These are phyloP conservation scores for Nomada hirtipes DNA, from an alignment of 2,888 invertebrate species.

Conservation along the genomic window DNA sequence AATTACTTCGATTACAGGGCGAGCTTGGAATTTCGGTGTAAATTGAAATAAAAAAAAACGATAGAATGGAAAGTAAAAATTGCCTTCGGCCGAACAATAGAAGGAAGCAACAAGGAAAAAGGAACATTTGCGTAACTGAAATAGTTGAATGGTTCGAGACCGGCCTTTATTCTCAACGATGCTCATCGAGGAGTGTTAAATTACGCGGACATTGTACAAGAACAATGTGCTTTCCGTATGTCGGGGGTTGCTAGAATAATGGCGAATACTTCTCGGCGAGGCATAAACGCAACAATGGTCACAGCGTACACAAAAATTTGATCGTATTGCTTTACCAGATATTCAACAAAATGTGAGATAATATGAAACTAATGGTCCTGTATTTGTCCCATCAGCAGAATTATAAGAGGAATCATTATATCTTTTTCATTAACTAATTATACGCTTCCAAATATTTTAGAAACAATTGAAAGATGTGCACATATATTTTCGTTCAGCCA, in stretches of 20 bases:
- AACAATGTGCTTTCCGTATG: constrained; percentile 63
- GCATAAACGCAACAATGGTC: constrained; percentile 46
- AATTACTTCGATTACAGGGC: not conserved
- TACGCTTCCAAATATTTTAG: not conserved
- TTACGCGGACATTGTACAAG: constrained; percentile 67
- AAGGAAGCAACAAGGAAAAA: constrained; percentile 28
- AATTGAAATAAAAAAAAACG: constrained; percentile 8
- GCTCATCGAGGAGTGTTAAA: constrained; percentile 65
- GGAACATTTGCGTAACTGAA: constrained; percentile 57
- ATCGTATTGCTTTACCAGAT: constrained; percentile 13
- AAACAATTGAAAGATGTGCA: not conserved
- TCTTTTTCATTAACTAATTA: not conserved
- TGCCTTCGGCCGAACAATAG: constrained; percentile 36
- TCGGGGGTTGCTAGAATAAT: constrained; percentile 59
- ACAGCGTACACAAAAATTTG: constrained; percentile 27
- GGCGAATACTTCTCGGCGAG: constrained; percentile 31
- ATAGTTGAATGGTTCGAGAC: constrained; percentile 58
- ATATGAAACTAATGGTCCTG: not conserved
- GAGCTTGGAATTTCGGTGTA: not conserved
- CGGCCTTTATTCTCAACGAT: constrained; percentile 58
- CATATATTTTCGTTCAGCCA: not conserved
- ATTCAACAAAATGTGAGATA: not conserved
- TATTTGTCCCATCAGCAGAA: not conserved
- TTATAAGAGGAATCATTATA: not conserved
- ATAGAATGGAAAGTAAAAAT: constrained; percentile 32